Evolutionary conservation across 2,797 vertebrate species (phyloP).

Genomic region (Paedocypris micromegethes): DNA sequence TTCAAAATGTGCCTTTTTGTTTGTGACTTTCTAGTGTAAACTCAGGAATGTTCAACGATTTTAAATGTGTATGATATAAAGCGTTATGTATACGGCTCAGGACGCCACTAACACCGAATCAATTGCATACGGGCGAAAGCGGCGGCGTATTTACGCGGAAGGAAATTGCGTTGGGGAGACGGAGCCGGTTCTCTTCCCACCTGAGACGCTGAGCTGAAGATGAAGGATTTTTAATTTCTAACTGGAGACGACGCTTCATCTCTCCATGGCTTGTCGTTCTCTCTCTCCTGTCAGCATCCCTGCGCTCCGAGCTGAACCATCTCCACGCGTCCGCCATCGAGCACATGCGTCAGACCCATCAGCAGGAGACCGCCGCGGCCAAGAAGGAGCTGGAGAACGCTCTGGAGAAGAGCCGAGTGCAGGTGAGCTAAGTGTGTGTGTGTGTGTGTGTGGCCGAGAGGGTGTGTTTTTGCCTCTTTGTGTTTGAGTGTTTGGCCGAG

Average conservation of each 20-base stretch:
- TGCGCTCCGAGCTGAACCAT: constrained; percentile 93
- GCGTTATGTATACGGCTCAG: too few species aligned
- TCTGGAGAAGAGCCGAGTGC: constrained; percentile 79
- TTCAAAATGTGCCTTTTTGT: too few species aligned
- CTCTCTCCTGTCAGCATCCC: constrained; percentile 71
- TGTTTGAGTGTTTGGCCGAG: too few species aligned
- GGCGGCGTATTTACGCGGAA: not conserved
- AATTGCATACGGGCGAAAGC: not conserved
- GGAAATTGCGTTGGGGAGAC: constrained; percentile 32
- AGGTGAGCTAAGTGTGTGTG: constrained; percentile 63
- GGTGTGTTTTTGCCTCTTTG: not conserved
- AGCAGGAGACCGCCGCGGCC: constrained; percentile 81
- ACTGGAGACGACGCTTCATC: constrained; percentile 20
- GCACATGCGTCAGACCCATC: constrained; percentile 86
- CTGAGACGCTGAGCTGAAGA: constrained; percentile 43
- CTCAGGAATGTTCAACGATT: too few species aligned
- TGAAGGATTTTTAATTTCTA: constrained; percentile 56
- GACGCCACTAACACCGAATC: too few species aligned
- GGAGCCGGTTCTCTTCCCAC: constrained; percentile 28
- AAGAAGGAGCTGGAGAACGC: constrained; percentile 86
- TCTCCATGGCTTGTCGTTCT: constrained; percentile 15
- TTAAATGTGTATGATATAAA: too few species aligned
- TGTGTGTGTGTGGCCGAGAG: too few species aligned
- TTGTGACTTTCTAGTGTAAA: too few species aligned
- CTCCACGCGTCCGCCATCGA: constrained; percentile 93